Conservation (phyloP, 2,113 vertebrate species). For the Bolborhynchus lineola region DNA sequence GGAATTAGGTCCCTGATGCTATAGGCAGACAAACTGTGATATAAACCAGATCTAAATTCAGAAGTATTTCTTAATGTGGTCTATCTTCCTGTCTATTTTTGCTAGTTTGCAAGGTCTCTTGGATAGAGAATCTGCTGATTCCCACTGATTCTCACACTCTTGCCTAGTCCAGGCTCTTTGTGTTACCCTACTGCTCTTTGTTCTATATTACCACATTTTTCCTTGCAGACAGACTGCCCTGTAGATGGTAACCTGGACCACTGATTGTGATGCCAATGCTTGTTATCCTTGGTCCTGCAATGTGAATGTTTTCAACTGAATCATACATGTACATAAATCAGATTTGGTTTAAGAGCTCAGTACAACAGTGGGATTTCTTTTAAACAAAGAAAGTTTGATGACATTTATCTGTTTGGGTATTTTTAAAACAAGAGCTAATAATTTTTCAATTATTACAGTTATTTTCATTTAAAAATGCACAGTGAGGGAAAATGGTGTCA, state of each 20-base stretch:
- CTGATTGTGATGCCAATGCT: not conserved
- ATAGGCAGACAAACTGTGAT: not conserved
- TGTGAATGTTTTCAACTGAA: not conserved
- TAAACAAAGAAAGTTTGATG: not conserved
- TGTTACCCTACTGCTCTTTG: not conserved
- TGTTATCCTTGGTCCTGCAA: not conserved
- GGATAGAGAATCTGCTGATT: not conserved
- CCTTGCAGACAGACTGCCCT: not conserved
- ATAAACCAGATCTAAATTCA: not conserved
- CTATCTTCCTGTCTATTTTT: not conserved
- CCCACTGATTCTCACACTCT: not conserved
- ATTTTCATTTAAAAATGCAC: constrained; percentile 7
- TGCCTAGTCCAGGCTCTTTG: fast-evolving
- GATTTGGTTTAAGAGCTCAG: not conserved
- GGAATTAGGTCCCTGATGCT: not conserved
- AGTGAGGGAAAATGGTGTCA: not conserved
- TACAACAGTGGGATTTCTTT: not conserved
- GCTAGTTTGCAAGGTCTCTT: not conserved
- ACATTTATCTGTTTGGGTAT: fast-evolving
- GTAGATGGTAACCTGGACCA: not conserved
- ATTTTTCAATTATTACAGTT: not conserved
- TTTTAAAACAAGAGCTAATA: not conserved
- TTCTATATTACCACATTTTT: fast-evolving
- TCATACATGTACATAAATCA: not conserved
- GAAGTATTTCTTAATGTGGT: not conserved